phyloP scores from a whole-genome alignment of 2,888 invertebrate species.

The Lasioglossum pauxillum region DNA sequence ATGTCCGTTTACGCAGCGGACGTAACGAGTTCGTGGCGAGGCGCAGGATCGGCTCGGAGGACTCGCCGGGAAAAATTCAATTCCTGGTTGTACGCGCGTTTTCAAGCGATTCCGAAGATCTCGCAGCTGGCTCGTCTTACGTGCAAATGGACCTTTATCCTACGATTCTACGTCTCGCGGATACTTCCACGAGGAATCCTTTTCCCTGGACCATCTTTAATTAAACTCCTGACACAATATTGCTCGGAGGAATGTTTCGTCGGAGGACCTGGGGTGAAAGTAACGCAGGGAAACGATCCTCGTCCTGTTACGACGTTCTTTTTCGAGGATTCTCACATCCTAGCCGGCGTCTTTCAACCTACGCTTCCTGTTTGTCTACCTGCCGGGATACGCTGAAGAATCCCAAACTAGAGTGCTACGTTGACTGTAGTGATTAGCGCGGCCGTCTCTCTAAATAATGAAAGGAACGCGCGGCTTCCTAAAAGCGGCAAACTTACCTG shows the following conservation, averaged over 20 bases:
- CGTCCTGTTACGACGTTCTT: neutral
- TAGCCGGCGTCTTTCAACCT: constrained; percentile 5
- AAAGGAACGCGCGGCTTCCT: constrained; percentile 35
- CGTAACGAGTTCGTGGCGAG: constrained; percentile 2
- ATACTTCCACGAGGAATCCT: constrained; percentile 28
- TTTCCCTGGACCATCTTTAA: constrained; percentile 35
- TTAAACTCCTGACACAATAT: constrained; percentile 54
- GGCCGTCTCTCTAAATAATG: constrained; percentile 16
- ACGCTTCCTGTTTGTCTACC: constrained; percentile 33
- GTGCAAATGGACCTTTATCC: constrained; percentile 1
- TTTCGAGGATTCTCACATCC: neutral
- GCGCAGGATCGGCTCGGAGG: neutral
- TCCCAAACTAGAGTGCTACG: constrained; percentile 41
- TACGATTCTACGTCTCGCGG: constrained; percentile 5
- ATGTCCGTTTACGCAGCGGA: neutral
- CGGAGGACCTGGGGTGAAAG: constrained; percentile 53
- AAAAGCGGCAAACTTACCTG: constrained; percentile 38
- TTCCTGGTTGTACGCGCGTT: neutral
- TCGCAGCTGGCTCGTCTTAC: neutral
- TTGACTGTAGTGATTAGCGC: constrained; percentile 38
- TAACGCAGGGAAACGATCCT: constrained; percentile 26
- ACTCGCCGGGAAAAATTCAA: neutral
- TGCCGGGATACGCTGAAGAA: constrained; percentile 25
- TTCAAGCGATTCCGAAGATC: neutral
- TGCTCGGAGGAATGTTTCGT: constrained; percentile 33